Conservation (phyloP, 2,888 invertebrate species). For the Celastrina argiolus region DNA sequence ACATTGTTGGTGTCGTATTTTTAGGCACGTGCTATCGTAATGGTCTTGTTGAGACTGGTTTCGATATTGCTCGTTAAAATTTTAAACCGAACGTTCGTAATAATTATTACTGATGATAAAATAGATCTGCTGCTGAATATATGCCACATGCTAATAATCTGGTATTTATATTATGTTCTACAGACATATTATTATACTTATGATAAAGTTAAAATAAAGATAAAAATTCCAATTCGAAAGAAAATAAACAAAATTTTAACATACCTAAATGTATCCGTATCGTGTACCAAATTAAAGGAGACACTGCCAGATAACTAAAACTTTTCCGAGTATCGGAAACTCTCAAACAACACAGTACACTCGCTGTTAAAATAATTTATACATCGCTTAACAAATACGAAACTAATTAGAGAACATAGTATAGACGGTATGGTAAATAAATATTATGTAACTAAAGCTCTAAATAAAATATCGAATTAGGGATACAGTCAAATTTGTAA, state of each 20-base stretch:
- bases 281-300: neutral
- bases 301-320: neutral
- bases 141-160: neutral
- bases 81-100: slow-evolving; percentile 23
- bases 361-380: neutral
- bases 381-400: neutral
- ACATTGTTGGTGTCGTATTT: slow-evolving; percentile 34
- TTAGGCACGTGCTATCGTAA: slow-evolving; percentile 32
- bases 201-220: neutral
- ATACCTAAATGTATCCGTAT: neutral
- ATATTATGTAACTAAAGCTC: neutral
- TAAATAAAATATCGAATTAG: slow-evolving; percentile 32
- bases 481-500: slow-evolving; percentile 68
- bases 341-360: neutral
- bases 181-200: too few relatives aligned
- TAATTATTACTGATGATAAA: too few relatives aligned
- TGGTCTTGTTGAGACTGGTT: slow-evolving; percentile 29
- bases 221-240: neutral
- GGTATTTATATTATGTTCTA: too few relatives aligned
- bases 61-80: slow-evolving; percentile 21
- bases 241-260: neutral
- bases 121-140: too few relatives aligned
- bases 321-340: neutral
- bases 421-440: neutral
- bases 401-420: neutral